phyloP scores from a whole-genome alignment of 2,888 invertebrate genomes.

The Melinaea marsaeus region DNA sequence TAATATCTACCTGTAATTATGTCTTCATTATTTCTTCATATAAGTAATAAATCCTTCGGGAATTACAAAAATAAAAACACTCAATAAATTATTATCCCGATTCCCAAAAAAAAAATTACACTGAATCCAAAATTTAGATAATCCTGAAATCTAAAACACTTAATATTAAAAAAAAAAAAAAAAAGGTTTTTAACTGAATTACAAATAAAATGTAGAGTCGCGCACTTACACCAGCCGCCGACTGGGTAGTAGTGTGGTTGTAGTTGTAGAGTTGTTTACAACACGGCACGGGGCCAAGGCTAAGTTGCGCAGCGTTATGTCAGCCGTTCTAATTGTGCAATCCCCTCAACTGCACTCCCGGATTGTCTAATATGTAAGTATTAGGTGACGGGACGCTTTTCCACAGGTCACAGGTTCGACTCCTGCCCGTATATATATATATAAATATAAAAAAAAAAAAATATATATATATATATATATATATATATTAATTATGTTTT shows the following conservation, averaged over 20 bases:
- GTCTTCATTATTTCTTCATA: no score
- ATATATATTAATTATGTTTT: no score
- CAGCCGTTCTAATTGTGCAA: conserved; percentile 77
- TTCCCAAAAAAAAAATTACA: no score
- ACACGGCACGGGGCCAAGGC: conserved; percentile 66
- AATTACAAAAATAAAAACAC: no score
- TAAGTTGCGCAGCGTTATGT: conserved; percentile 74
- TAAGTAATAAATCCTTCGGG: no score
- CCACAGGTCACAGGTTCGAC: no score
- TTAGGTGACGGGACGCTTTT: no score
- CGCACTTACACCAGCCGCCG: conserved; percentile 42
- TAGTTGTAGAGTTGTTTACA: conserved; percentile 24
- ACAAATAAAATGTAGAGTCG: conserved; percentile 34
- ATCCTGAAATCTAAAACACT: conserved; percentile 5
- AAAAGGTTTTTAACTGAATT: background rate
- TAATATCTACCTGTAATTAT: no score
- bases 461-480: no score
- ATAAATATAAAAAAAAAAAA: no score
- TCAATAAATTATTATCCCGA: no score
- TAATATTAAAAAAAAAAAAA: background rate
- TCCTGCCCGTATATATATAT: no score
- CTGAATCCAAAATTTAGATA: background rate
- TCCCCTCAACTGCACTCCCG: conserved; percentile 35
- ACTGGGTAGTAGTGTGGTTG: conserved; percentile 37
- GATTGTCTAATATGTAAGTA: conserved; percentile 18